phyloP scores from a whole-genome alignment of 2,797 vertebrate species.

The Pseudomugil tenellus region DNA sequence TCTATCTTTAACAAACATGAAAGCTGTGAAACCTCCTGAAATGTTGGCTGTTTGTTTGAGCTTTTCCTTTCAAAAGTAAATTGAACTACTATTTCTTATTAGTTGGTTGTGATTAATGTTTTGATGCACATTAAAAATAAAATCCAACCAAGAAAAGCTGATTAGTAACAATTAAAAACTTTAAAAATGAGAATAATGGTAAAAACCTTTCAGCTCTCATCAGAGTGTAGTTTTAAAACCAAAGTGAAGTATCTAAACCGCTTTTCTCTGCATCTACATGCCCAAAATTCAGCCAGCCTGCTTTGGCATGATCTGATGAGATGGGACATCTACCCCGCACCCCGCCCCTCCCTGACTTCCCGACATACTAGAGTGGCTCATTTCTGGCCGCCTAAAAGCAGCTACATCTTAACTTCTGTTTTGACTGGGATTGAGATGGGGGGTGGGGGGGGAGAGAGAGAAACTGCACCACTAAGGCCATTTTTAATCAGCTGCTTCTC shows the following conservation, averaged over 20 bases:
- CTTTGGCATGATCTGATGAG: slow-evolving; percentile 73
- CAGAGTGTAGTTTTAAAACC: slow-evolving; percentile 6
- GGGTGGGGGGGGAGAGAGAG: too few relatives aligned
- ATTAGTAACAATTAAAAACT: too few relatives aligned
- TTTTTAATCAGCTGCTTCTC: slow-evolving; percentile 74
- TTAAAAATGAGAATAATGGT: background rate
- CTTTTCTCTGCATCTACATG: slow-evolving; percentile 20
- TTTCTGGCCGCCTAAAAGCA: slow-evolving; percentile 60
- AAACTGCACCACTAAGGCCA: slow-evolving; percentile 59
- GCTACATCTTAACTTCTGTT: slow-evolving; percentile 71
- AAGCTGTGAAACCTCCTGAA: too few relatives aligned
- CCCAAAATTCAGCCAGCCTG: slow-evolving; percentile 56
- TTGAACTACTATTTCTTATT: too few relatives aligned
- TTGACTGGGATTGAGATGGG: slow-evolving; percentile 58
- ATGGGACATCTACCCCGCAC: slow-evolving; percentile 50
- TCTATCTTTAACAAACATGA: too few relatives aligned
- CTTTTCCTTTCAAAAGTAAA: too few relatives aligned
- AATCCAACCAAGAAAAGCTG: too few relatives aligned
- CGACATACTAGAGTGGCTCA: slow-evolving; percentile 53
- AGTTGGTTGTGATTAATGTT: too few relatives aligned
- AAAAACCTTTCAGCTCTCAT: background rate
- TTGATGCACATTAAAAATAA: too few relatives aligned
- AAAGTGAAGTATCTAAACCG: slow-evolving; percentile 30
- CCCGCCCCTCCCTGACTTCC: slow-evolving; percentile 33
- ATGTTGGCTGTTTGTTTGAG: too few relatives aligned